Percentiles rank a stretch among this genome's conserved stretches.
Evolutionary conservation across 2,797 vertebrate species (phyloP).

Genomic region (Coilia nasus): DNA sequence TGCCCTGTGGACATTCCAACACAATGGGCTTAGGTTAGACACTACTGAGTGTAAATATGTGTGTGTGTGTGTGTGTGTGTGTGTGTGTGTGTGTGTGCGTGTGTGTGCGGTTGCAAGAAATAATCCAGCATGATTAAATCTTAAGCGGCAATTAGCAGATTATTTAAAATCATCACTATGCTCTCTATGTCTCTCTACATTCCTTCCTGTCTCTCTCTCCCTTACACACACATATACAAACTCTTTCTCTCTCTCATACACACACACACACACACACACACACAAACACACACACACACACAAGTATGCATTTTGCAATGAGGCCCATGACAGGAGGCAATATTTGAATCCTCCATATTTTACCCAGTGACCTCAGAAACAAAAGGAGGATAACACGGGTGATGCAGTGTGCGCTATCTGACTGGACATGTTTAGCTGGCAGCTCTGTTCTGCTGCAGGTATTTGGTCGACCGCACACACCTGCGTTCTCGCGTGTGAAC

Average conservation of each 20-base stretch:
- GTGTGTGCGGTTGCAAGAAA: background rate
- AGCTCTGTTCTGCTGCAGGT: background rate
- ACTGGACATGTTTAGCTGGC: slow-evolving; percentile 19
- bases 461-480: slow-evolving; percentile 4
- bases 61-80: background rate
- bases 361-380: background rate
- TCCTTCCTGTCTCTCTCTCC: too few species aligned
- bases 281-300: slow-evolving; percentile 2
- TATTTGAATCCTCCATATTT: background rate
- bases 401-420: background rate
- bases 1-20: background rate
- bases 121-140: background rate
- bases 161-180: background rate
- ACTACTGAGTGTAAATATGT: background rate
- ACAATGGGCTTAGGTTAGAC: background rate
- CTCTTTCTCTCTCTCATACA: background rate
- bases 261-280: background rate
- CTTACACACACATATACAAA: too few species aligned
- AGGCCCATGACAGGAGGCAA: background rate
- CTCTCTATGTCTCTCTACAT: too few species aligned
- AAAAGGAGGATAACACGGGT: background rate
- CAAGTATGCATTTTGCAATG: background rate
- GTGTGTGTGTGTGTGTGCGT: background rate
- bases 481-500: background rate
- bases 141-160: background rate